A percentile compares a stretch with the other conserved stretches of the same genome.
phyloP scores from a whole-genome alignment of 2,797 vertebrate genomes.

The Prionace glauca region DNA sequence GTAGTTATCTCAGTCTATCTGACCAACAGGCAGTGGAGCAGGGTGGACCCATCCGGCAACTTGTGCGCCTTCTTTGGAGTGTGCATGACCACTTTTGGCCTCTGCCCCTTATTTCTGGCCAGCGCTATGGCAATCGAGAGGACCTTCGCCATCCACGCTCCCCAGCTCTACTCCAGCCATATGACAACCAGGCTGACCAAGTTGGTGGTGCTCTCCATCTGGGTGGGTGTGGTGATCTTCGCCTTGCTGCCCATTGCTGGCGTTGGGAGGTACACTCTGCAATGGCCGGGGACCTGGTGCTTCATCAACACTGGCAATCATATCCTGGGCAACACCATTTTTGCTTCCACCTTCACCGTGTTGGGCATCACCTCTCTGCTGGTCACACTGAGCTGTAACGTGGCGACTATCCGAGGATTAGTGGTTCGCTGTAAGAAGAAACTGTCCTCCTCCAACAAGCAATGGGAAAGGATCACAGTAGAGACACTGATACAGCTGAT shows the following conservation, averaged over 20 bases:
- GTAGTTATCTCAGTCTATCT: conserved; percentile 85
- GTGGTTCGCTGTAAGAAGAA: conserved; percentile 75
- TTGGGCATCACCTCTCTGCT: conserved; percentile 76
- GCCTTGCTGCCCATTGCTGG: conserved; percentile 78
- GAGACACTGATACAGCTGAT: conserved; percentile 88
- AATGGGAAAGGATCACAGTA: conserved; percentile 82
- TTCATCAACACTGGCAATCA: conserved; percentile 70
- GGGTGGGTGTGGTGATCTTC: conserved; percentile 68
- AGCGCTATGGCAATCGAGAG: conserved; percentile 89
- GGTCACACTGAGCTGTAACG: conserved; percentile 78
- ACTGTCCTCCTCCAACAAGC: conserved; percentile 60
- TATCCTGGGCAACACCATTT: conserved; percentile 48
- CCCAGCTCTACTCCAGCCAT: conserved; percentile 87
- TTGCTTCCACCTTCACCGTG: conserved; percentile 74
- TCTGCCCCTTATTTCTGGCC: conserved; percentile 84
- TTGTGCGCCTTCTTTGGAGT: conserved; percentile 87
- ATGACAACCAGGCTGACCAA: conserved; percentile 78
- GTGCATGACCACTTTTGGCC: conserved; percentile 86
- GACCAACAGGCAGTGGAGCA: conserved; percentile 63
- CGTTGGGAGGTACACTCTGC: conserved; percentile 73
- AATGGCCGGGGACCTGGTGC: conserved; percentile 97
- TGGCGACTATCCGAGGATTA: conserved; percentile 80
- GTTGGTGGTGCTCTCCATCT: conserved; percentile 64
- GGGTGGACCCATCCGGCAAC: conserved; percentile 68
- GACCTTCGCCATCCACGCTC: conserved; percentile 78